Conservation (phyloP, 1,140 invertebrate species). For the Rhynchophorus ferrugineus region DNA sequence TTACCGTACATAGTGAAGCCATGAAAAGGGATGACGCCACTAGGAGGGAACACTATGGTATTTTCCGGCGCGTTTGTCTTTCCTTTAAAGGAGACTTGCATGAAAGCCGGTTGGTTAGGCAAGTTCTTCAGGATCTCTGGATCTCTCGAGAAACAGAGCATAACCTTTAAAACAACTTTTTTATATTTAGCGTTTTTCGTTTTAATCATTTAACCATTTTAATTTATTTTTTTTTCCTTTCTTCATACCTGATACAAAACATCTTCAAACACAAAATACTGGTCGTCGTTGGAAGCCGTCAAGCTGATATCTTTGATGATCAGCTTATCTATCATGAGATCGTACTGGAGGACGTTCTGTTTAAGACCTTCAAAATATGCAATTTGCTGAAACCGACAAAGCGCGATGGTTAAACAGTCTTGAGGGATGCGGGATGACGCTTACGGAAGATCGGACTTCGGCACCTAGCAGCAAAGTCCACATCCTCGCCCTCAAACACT, state of each 20-base stretch:
- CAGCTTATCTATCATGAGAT: slow-evolving; percentile 87
- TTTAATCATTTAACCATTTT: too few relatives aligned
- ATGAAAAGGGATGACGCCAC: slow-evolving; percentile 92
- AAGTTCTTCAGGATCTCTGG: slow-evolving; percentile 63
- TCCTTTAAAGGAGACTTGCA: slow-evolving; percentile 63
- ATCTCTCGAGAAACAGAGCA: slow-evolving; percentile 90
- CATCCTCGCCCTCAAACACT: slow-evolving; percentile 63
- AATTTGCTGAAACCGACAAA: slow-evolving; percentile 56
- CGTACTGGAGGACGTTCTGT: slow-evolving; percentile 75
- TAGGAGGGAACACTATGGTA: slow-evolving; percentile 81
- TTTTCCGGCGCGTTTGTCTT: slow-evolving; percentile 58
- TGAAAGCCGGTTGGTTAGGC: slow-evolving; percentile 51
- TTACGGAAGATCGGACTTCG: slow-evolving; percentile 47
- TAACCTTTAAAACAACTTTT: slow-evolving; percentile 51
- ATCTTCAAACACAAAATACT: slow-evolving; percentile 97
- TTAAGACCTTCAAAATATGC: slow-evolving; percentile 80
- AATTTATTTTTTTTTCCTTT: too few relatives aligned
- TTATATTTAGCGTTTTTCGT: too few relatives aligned
- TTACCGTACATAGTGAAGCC: slow-evolving; percentile 96
- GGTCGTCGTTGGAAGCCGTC: slow-evolving; percentile 93
- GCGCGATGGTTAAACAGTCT: background rate
- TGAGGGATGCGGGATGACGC: background rate
- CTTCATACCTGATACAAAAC: slow-evolving; percentile 86
- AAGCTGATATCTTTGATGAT: slow-evolving; percentile 94
- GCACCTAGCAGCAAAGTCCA: slow-evolving; percentile 79